Evolutionary conservation across 2,797 vertebrate species (phyloP), one percentile per base, ranked within the genome.

Genomic region (Myotis findleyi): DNA sequence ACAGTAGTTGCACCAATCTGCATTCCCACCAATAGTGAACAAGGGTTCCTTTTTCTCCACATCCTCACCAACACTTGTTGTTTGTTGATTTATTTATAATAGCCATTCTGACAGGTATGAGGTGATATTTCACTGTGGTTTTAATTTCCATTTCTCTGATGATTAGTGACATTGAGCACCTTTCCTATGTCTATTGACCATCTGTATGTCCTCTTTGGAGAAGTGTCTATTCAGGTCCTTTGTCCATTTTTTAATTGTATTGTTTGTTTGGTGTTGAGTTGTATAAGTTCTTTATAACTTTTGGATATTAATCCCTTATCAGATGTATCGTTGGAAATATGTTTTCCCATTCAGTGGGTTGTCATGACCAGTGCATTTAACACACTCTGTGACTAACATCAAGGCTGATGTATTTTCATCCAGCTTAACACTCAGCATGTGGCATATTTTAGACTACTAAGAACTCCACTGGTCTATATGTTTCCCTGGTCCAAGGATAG

Each of bases 371-470:
- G 16, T 49, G 16, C 47, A 69, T 84, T 81, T 76, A 96, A 76
- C 12, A 72, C 1, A 33, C 20, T 7, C 75, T 80, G 21, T 44
- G 21, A 68, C 20, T 71, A 76, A 87, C 20, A 85, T 72, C 76
- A 90, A 92, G 18, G 41, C 23, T 72, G 21, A 59, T n/a, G 20
- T 76, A 30, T 53, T 72, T 94, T 88, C 41, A 53, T 49, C 66
- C 87, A 44, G 47, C 30, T 7, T 41, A 76, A 81, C 30, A 80
- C 16, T 57, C 23, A 90, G 18, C 57, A 68, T 25, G 6, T 8
- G 27, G 47, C 36, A 80, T 72, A 89, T 72, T 89, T 95, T 17
- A 75, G 62, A 83, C 27, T 72, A 76, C 38, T 53, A 88, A 95
- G 62, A 92, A 84, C 47, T 20, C 18, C 55, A 69, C 41, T 44